These are phyloP conservation scores for Temnothorax rugatulus DNA, from an alignment of 2,888 invertebrate genomes.

Conservation along the genomic window DNA sequence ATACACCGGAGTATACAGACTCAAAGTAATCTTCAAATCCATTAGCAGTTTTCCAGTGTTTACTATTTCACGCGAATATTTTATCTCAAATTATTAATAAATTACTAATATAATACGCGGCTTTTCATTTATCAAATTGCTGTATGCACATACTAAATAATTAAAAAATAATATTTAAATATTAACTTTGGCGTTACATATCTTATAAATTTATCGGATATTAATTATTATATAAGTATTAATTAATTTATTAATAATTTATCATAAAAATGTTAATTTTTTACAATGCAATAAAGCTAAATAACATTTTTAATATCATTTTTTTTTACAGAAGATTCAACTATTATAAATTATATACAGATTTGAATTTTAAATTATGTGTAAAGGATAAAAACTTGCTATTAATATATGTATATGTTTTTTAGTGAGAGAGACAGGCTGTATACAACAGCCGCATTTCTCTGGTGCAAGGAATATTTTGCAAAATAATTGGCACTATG, in stretches of 20 bases:
- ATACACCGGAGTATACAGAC: neutral
- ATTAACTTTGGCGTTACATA: neutral
- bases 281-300: neutral
- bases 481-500: conserved; percentile 64
- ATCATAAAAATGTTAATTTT: neutral
- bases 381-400: neutral
- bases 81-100: conserved; percentile 7
- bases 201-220: neutral
- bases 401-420: neutral
- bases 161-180: neutral
- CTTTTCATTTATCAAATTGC: neutral
- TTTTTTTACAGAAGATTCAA: neutral
- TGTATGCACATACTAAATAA: neutral
- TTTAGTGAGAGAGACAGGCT: too few species aligned
- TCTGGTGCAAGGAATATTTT: conserved; percentile 71
- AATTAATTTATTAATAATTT: neutral
- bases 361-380: neutral
- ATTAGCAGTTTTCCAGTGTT: neutral
- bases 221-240: neutral
- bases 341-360: neutral
- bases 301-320: neutral
- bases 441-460: conserved; percentile 73
- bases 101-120: neutral
- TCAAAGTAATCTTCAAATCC: neutral
- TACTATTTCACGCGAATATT: neutral